These are phyloP conservation scores for Anarhynchus alexandrinus DNA, from an alignment of 2,113 vertebrate genomes.

Conservation along the genomic window DNA sequence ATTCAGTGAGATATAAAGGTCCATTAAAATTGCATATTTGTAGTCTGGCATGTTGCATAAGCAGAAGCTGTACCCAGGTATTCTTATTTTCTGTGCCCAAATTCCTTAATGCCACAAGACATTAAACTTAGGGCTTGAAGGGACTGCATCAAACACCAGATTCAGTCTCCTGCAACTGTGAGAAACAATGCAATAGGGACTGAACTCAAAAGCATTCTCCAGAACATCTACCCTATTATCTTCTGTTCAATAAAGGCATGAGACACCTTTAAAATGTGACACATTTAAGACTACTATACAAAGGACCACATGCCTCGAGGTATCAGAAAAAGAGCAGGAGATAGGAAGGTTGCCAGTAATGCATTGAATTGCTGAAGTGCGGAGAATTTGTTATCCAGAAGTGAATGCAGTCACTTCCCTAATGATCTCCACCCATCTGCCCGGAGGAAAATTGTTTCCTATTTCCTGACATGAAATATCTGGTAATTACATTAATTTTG, in stretches of 20 bases:
- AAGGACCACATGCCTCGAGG: not conserved
- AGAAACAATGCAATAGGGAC: not conserved
- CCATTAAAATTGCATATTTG: not conserved
- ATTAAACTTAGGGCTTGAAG: not conserved
- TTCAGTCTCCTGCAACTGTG: not conserved
- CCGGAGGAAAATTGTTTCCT: slow-evolving; percentile 11
- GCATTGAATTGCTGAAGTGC: not conserved
- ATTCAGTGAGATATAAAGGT: not conserved
- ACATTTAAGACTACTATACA: not conserved
- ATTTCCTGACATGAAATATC: slow-evolving; percentile 31
- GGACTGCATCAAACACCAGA: not conserved
- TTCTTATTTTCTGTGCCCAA: not conserved
- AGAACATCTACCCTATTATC: not conserved
- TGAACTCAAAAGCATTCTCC: not conserved
- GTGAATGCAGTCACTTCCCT: slow-evolving; percentile 4
- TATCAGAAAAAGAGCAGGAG: not conserved
- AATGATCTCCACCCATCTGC: slow-evolving; percentile 18
- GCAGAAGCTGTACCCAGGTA: not conserved
- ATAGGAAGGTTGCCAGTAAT: not conserved
- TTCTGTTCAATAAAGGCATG: not conserved
- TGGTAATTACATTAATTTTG: slow-evolving; percentile 7
- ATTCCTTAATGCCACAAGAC: not conserved
- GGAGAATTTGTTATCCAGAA: not conserved
- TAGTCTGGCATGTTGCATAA: not conserved
- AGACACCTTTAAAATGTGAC: not conserved